Percentiles rank a stretch among this genome's conserved stretches.
phyloP scores from a whole-genome alignment of 2,113 vertebrate species.

The Dryoscopus gambensis region DNA sequence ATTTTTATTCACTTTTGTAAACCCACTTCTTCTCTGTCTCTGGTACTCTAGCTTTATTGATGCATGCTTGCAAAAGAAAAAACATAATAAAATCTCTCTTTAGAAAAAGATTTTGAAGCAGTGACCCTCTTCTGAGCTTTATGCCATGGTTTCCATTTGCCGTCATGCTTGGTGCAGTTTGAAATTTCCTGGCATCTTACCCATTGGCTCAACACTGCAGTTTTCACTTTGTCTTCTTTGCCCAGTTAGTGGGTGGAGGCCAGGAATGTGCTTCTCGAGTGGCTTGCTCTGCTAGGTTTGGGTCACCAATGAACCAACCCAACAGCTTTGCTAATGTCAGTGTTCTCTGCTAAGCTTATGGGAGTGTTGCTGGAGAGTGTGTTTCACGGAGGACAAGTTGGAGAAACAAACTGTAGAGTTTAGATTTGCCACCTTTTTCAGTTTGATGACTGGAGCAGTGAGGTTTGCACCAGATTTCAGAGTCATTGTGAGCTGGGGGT shows the following conservation, averaged over 20 bases:
- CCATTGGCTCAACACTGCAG: neutral
- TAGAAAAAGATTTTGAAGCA: conserved; percentile 9
- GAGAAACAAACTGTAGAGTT: neutral
- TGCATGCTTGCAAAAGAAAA: neutral
- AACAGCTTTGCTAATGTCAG: neutral
- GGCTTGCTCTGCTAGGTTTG: neutral
- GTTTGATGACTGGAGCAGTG: neutral
- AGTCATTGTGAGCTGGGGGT: neutral
- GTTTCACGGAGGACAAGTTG: neutral
- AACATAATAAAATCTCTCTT: neutral
- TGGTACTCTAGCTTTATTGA: neutral
- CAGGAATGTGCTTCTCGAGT: neutral
- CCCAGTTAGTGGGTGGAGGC: conserved; percentile 30
- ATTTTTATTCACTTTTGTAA: neutral
- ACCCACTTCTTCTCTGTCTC: neutral
- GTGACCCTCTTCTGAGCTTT: conserved; percentile 40
- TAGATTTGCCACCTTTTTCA: neutral
- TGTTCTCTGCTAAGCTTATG: neutral
- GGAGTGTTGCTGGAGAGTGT: neutral
- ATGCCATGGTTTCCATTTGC: conserved; percentile 48
- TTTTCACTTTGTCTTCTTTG: conserved; percentile 18
- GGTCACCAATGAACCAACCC: neutral
- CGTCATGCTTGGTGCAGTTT: neutral
- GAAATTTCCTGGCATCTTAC: conserved; percentile 22
- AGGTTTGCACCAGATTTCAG: conserved; percentile 3